Evolutionary conservation across 2,888 invertebrate species (phyloP).

Genomic region (Cyrtodaria siliqua): DNA sequence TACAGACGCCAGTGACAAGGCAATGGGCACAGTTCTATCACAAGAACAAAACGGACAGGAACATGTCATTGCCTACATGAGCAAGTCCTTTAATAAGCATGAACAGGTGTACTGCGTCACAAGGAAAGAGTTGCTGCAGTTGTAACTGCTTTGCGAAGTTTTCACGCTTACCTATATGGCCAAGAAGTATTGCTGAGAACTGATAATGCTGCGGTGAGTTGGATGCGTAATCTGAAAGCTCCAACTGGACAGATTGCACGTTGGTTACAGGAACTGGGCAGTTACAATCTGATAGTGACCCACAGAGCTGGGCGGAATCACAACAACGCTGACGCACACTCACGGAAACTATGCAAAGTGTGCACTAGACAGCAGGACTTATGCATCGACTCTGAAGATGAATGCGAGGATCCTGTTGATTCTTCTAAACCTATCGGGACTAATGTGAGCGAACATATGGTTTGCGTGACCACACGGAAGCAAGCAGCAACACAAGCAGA

Average conservation of each 20-base stretch:
- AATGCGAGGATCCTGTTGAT: too few species aligned
- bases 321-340: conserved; percentile 14
- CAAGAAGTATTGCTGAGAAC: conserved; percentile 36
- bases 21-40: conserved; percentile 31
- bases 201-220: conserved; percentile 44
- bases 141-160: conserved; percentile 10
- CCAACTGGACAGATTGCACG: conserved; percentile 46
- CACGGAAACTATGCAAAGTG: conserved; percentile 19
- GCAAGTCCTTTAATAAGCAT: conserved; percentile 29
- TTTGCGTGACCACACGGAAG: too few species aligned
- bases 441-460: not conserved
- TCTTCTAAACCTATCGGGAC: too few species aligned
- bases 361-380: conserved; percentile 1
- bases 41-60: conserved; percentile 40
- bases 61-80: conserved; percentile 44
- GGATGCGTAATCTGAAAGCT: conserved; percentile 48
- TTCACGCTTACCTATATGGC: conserved; percentile 43
- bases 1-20: conserved; percentile 34
- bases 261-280: conserved; percentile 33
- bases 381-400: not conserved
- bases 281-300: conserved; percentile 16
- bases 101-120: conserved; percentile 42
- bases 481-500: not conserved
- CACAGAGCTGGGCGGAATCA: conserved; percentile 20
- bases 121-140: conserved; percentile 46